Percentiles rank a stretch among this genome's conserved stretches.
Conservation (phyloP, 2,797 vertebrate species). For the Pseudochirops cupreus region DNA sequence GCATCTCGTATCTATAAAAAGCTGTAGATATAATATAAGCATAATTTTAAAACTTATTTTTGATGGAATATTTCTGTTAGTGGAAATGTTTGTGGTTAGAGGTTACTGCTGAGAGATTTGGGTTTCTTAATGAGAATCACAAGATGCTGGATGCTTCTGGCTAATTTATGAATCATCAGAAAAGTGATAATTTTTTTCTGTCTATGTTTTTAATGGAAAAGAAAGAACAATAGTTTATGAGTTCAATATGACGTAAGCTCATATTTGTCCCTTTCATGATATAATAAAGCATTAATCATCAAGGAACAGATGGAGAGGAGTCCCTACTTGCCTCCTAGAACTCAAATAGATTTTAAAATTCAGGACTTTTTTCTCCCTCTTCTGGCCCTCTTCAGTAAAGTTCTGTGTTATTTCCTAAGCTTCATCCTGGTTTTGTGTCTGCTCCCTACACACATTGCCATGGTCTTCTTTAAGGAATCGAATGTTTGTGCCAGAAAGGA, state of each 20-base stretch:
- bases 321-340: neutral
- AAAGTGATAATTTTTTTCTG: neutral
- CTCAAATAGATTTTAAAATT: neutral
- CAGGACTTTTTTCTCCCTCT: neutral
- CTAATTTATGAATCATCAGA: neutral
- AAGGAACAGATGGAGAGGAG: neutral
- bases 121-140: neutral
- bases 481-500: neutral
- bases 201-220: neutral
- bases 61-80: neutral
- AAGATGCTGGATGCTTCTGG: neutral
- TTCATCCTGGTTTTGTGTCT: neutral
- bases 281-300: neutral
- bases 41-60: neutral
- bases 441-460: neutral
- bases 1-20: neutral
- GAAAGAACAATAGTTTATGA: neutral
- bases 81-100: neutral
- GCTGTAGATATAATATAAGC: neutral
- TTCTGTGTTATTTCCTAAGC: neutral
- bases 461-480: neutral
- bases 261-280: neutral
- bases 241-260: neutral
- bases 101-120: neutral
- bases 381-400: neutral